Percentiles rank a stretch among this genome's conserved stretches.
These are phyloP conservation scores for Coleophora flavipennella DNA, from an alignment of 2,888 invertebrate species.

Conservation along the genomic window DNA sequence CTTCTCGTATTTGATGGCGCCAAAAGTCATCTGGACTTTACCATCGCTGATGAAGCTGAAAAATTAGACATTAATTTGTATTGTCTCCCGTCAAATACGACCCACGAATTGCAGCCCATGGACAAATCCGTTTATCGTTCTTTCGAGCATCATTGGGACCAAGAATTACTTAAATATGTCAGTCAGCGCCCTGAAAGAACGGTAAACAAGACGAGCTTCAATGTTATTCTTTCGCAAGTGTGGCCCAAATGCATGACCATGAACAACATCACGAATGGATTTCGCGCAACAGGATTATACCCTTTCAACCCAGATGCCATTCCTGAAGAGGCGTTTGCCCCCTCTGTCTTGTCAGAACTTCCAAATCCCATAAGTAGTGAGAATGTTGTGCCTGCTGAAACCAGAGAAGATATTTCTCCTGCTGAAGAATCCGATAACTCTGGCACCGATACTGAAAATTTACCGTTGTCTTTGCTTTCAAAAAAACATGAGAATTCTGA, in stretches of 20 bases:
- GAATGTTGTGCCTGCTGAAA: slow-evolving; percentile 12
- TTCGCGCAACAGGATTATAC: slow-evolving; percentile 7
- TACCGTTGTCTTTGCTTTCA: slow-evolving; percentile 16
- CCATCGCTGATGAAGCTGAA: too few relatives aligned
- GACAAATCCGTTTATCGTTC: slow-evolving; percentile 12
- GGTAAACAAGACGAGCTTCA: slow-evolving; percentile 12
- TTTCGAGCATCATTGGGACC: slow-evolving; percentile 12
- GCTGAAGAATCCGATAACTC: slow-evolving; percentile 12
- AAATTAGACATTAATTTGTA: too few relatives aligned
- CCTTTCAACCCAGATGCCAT: slow-evolving; percentile 9
- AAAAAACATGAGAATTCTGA: slow-evolving; percentile 14
- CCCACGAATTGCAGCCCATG: slow-evolving; percentile 9
- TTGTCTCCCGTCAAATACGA: slow-evolving; percentile 11
- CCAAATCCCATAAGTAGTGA: too few relatives aligned
- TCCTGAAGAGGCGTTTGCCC: too few relatives aligned
- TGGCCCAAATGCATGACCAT: slow-evolving; percentile 14
- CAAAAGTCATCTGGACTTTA: too few relatives aligned
- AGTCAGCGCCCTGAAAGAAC: slow-evolving; percentile 5
- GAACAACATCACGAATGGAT: slow-evolving; percentile 10
- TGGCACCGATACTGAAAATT: slow-evolving; percentile 16
- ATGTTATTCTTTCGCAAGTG: slow-evolving; percentile 11
- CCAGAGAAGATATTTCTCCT: slow-evolving; percentile 11
- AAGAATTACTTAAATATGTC: slow-evolving; percentile 6
- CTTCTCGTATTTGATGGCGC: too few relatives aligned
- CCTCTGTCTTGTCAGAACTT: too few relatives aligned